A percentile compares a stretch with the other conserved stretches of the same genome.
These are phyloP conservation scores for Sphaerodactylus townsendi DNA, from an alignment of 2,113 vertebrate genomes.

Conservation along the genomic window DNA sequence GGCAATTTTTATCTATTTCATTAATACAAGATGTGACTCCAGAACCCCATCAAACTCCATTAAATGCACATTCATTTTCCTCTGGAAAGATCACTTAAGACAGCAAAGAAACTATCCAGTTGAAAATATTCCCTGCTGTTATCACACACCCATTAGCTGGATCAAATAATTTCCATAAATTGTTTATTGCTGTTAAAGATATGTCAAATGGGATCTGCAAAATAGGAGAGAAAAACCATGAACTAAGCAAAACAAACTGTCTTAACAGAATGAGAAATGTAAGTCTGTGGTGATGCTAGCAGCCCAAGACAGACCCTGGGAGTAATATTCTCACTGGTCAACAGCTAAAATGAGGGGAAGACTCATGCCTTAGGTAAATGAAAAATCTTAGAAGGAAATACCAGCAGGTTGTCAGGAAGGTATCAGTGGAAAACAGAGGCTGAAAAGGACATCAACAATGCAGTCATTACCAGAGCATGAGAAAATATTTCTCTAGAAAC, in stretches of 20 bases:
- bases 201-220: slow-evolving; percentile 80
- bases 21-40: slow-evolving; percentile 8
- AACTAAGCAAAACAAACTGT: background rate
- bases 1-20: slow-evolving; percentile 3
- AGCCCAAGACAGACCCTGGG: background rate
- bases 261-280: background rate
- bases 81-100: slow-evolving; percentile 48
- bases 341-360: background rate
- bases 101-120: slow-evolving; percentile 81
- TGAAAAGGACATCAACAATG: background rate
- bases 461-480: background rate
- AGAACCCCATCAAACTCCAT: slow-evolving; percentile 21
- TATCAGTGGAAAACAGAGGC: background rate
- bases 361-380: background rate
- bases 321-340: background rate
- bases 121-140: slow-evolving; percentile 70
- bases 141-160: slow-evolving; percentile 71
- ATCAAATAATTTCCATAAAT: slow-evolving; percentile 84
- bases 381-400: background rate
- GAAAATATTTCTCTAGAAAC: background rate
- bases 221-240: slow-evolving; percentile 11
- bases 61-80: slow-evolving; percentile 15
- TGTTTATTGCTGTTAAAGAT: slow-evolving; percentile 70
- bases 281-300: background rate
- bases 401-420: background rate